phyloP scores from a whole-genome alignment of 2,888 invertebrate species.

The Agapostemon virescens region DNA sequence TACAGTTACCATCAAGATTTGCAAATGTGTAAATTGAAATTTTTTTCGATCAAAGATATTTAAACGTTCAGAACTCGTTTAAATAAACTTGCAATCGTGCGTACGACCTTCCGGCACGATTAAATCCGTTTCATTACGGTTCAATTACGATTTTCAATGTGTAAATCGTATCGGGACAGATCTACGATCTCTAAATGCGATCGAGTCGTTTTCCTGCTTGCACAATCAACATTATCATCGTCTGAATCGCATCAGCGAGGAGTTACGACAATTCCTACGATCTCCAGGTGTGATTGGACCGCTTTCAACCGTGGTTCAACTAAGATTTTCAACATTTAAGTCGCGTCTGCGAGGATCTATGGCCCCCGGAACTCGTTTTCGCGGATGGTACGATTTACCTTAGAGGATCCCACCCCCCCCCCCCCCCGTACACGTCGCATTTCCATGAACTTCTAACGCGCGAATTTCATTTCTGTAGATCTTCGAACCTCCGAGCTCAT shows the following conservation, averaged over 20 bases:
- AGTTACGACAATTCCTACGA: background rate
- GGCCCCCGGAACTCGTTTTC: background rate
- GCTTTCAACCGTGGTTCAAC: background rate
- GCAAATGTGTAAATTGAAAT: too few species aligned
- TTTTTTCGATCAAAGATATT: too few species aligned
- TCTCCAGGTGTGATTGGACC: background rate
- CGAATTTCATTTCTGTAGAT: constrained; percentile 22
- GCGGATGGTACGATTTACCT: background rate
- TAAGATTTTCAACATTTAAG: background rate
- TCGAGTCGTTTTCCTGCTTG: background rate
- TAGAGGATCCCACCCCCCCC: background rate
- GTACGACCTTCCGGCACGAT: too few species aligned
- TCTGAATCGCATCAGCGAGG: background rate
- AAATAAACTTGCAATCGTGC: too few species aligned
- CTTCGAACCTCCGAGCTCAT: background rate
- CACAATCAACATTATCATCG: background rate
- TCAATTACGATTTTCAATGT: background rate
- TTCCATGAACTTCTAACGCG: constrained; percentile 22
- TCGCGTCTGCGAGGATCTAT: background rate
- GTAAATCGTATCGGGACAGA: background rate
- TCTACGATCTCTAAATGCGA: background rate
- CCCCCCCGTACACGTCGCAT: constrained; percentile 3
- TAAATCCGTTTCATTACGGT: background rate
- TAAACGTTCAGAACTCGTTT: too few species aligned
- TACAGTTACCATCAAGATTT: too few species aligned